Base-by-base conservation (phyloP, 2,113 vertebrate genomes). In the Vicugna pacos region DNA sequence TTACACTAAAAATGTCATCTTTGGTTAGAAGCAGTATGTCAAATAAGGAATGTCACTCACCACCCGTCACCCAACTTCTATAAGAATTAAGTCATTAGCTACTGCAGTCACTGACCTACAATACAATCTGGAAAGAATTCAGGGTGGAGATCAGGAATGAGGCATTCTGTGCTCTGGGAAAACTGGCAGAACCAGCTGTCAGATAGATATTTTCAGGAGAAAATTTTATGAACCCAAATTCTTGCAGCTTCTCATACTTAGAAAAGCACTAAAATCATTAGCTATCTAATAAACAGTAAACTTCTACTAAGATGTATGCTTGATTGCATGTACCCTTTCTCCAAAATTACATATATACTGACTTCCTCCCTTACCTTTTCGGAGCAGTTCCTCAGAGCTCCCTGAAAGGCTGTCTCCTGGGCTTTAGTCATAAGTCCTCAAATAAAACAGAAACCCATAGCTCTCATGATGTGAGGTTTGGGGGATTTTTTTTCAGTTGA, bases 1-100 rank as follows among this genome's bases (percentile, higher is more conserved):
- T 50, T 84, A 85, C 48, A 75, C 35, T 92, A 91, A 83, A 95
- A 88, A 91, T 69, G 46, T 26, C 35, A 77, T 73, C 60, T 93
- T 95, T 91, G 28, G 2, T 83, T 91, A 91, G 42, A 92, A 80
- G 52, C 48, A 50, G 22, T 65, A 42, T 42, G 38, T 28, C 30
- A 75, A 28, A 14, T 48, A 75, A 75, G 42, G 42, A 73, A 28
- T 62, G 60, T 62, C 60, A 62, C 60, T 26, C 46, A 12, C 70
- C 14, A 48, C 70, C 42, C 42, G 38, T 42, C 38, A 42, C 38
- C 38, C 38, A 42, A 30, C 13, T 8, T 28, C 24, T 73, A 30
- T 14, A 73, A 48, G 72, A 73, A 73, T 6, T 75, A 42, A 75
- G 72, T 75, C 72, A 75, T 48, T 24, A 48, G 72, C 14, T 26